Evolutionary conservation across 2,797 vertebrate genomes (phyloP).

Genomic region (Clarias platycephalus): DNA sequence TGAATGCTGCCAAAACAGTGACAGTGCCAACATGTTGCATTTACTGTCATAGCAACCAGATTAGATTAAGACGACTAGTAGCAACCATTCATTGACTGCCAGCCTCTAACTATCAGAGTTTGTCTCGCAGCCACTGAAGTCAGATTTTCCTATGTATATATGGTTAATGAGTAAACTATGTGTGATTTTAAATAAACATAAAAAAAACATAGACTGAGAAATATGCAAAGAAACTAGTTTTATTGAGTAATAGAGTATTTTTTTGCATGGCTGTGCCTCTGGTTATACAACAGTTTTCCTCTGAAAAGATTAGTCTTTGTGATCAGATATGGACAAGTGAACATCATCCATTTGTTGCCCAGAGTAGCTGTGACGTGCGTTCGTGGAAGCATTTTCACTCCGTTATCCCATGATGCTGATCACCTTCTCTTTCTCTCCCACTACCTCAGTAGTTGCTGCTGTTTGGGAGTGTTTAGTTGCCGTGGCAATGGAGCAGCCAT

Average conservation of each 20-base stretch:
- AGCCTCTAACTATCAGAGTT: not conserved
- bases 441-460: conserved; percentile 15
- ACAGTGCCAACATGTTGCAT: not conserved
- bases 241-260: not conserved
- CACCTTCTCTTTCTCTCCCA: conserved; percentile 39
- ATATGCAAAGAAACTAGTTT: not conserved
- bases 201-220: no score
- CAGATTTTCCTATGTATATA: not conserved
- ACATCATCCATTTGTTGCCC: conserved; percentile 21
- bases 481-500: conserved; percentile 57
- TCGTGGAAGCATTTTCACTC: conserved; percentile 1
- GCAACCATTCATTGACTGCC: not conserved
- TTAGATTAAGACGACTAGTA: conserved; percentile 6
- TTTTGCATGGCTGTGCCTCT: not conserved
- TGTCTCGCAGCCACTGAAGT: conserved; percentile 10
- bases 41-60: not conserved
- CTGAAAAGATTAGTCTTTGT: conserved; percentile 11
- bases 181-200: not conserved
- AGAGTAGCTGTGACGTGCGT: conserved; percentile 13
- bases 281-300: conserved; percentile 1
- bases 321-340: not conserved
- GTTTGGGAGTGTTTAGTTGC: conserved; percentile 71
- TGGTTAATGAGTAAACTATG: not conserved
- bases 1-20: not conserved
- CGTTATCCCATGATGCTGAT: conserved; percentile 10